Evolutionary conservation across 2,797 vertebrate genomes (phyloP).

Genomic region (Tamandua tetradactyla): DNA sequence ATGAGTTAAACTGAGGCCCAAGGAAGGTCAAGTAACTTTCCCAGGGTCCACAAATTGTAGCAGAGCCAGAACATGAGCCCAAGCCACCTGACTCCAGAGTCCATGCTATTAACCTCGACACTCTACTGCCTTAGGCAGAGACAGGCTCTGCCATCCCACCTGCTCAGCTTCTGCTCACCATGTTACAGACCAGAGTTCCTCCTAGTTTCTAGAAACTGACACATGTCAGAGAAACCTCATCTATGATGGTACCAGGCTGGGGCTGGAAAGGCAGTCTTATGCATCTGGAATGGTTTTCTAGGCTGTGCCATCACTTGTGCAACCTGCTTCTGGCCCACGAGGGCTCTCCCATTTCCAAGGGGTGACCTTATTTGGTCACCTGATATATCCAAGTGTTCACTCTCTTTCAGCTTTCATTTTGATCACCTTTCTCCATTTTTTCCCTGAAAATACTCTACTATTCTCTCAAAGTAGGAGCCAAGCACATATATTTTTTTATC

Average conservation of each 20-base stretch:
- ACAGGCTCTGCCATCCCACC: neutral
- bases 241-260: neutral
- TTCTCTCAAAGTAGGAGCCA: neutral
- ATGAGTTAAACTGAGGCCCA: neutral
- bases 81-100: neutral
- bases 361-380: neutral
- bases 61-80: neutral
- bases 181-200: accelerated
- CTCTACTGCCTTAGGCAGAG: neutral
- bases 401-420: neutral
- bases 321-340: neutral
- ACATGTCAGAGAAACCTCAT: neutral
- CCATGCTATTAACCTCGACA: neutral
- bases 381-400: neutral
- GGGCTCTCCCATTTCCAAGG: neutral
- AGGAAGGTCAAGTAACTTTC: neutral
- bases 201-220: accelerated
- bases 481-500: neutral
- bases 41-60: neutral
- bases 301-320: neutral
- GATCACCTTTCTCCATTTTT: neutral
- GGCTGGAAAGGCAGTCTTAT: neutral
- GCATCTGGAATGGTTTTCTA: neutral
- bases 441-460: conserved; percentile 24
- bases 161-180: neutral